Evolutionary conservation across 1,140 invertebrate genomes (phyloP).

Genomic region (Pachypsylla venusta): DNA sequence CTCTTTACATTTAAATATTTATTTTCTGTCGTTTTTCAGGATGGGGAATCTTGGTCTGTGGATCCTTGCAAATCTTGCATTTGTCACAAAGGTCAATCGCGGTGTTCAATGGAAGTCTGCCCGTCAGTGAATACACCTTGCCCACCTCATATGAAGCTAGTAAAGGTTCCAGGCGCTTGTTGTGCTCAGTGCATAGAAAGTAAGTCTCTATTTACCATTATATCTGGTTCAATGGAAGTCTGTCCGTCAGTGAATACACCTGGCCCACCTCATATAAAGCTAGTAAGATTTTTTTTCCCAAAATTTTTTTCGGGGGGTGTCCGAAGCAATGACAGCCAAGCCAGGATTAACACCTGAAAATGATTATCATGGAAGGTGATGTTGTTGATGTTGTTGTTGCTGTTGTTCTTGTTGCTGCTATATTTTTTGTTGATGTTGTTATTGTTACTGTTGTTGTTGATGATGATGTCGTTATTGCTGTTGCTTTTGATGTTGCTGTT

Average conservation of each 20-base stretch:
- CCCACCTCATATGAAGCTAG: slow-evolving; percentile 51
- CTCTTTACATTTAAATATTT: too few relatives aligned
- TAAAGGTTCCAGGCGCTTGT: slow-evolving; percentile 58
- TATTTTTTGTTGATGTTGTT: too few relatives aligned
- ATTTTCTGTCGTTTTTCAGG: slow-evolving; percentile 37
- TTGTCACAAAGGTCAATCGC: slow-evolving; percentile 60
- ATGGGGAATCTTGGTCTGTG: slow-evolving; percentile 70
- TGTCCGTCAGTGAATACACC: slow-evolving; percentile 31
- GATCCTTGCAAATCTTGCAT: slow-evolving; percentile 72
- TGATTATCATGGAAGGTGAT: too few relatives aligned
- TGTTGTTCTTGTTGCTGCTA: too few relatives aligned
- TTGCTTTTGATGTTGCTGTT: too few relatives aligned
- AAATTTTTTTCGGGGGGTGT: too few relatives aligned
- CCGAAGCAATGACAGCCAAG: too few relatives aligned
- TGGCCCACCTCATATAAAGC: slow-evolving; percentile 55
- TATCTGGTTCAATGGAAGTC: neutral
- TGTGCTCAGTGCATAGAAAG: slow-evolving; percentile 74
- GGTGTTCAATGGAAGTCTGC: slow-evolving; percentile 65
- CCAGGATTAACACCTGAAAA: too few relatives aligned
- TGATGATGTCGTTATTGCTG: too few relatives aligned
- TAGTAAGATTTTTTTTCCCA: slow-evolving; percentile 37
- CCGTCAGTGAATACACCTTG: slow-evolving; percentile 41
- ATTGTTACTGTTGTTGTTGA: too few relatives aligned
- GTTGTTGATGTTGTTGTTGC: too few relatives aligned
- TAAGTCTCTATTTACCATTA: slow-evolving; percentile 27